Conservation (phyloP, 2,113 vertebrate genomes). For the Marmota monax region DNA sequence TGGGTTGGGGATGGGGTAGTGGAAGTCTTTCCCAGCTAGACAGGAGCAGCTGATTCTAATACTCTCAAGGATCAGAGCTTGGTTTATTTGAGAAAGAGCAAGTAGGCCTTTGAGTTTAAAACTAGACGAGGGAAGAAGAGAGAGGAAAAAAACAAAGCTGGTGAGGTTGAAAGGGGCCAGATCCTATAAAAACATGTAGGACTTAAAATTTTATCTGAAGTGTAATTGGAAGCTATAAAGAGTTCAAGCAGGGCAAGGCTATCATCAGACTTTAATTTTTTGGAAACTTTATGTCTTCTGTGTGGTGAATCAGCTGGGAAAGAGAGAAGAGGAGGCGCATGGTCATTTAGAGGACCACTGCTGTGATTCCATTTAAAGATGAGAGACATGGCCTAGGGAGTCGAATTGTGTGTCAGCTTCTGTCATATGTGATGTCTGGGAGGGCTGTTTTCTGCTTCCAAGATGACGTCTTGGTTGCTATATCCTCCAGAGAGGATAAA, state of each 20-base stretch:
- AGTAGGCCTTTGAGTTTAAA: not conserved
- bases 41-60: not conserved
- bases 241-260: not conserved
- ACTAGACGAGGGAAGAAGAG: not conserved
- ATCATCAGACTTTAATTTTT: not conserved
- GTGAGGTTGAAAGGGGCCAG: not conserved
- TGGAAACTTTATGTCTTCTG: not conserved
- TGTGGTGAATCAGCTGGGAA: not conserved
- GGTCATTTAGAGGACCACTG: not conserved
- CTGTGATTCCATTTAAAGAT: not conserved
- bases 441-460: not conserved
- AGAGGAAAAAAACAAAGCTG: not conserved
- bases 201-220: not conserved
- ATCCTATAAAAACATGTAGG: not conserved
- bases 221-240: not conserved
- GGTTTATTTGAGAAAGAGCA: not conserved
- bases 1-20: fast-evolving
- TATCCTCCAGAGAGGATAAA: not conserved
- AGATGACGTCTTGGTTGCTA: too few relatives aligned
- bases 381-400: not conserved
- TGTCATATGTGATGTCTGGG: not conserved
- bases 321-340: not conserved
- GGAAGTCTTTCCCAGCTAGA: not conserved
- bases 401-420: not conserved
- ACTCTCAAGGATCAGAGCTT: not conserved